Base-by-base conservation (phyloP, 2,113 vertebrate species). In the Crotalus tigris region DNA sequence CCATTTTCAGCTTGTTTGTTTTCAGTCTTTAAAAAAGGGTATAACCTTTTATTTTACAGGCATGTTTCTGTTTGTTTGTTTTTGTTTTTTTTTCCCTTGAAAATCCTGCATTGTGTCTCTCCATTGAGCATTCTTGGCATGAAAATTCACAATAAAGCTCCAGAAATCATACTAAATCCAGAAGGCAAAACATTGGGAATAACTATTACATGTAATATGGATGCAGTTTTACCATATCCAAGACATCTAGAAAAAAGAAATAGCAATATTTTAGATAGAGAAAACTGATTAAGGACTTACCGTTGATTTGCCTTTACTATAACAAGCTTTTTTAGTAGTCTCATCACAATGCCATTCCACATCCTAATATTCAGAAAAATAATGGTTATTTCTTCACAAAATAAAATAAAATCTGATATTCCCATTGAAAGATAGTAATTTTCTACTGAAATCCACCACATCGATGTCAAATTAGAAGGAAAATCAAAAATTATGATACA, bases 221-320 rank as follows among this genome's bases (percentile, higher is more conserved):
- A 81, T 44, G 33, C 33, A 81, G 75, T 44, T 81, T 44, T 81
- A 44, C 0, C 33, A 81, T 1, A 44, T 59, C 44, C 19, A 81
- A 85, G 26, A 59, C 33, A 19, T 29, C 12, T 9, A 26, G 17
- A 21, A 5, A 23, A 89, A 61, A 87, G 6, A 53, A 58, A 13
- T 21, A 44, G 17, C 2, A n/a, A 2, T 12, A 59, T 61, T 75
- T 93, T 69, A 53, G 29, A n/a, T 2, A 39, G 2, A 33, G 0
- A 13, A 85, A 92, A 81, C 64, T 21, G 8, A 12, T 58, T 86
- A 49, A 94, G 12, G 90, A 93, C 98, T 98, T 97, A 99, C 99
- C 98, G 99, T 98, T 19, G 99, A 99, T 93, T 99, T 99, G 53
- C 99, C 99, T 54, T 99, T 99, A 95, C 99, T 99, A 97, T 99